Evolutionary conservation across 2,797 vertebrate species (phyloP), one percentile per base, ranked within the genome.

Genomic region (Phoxinus dragarum): DNA sequence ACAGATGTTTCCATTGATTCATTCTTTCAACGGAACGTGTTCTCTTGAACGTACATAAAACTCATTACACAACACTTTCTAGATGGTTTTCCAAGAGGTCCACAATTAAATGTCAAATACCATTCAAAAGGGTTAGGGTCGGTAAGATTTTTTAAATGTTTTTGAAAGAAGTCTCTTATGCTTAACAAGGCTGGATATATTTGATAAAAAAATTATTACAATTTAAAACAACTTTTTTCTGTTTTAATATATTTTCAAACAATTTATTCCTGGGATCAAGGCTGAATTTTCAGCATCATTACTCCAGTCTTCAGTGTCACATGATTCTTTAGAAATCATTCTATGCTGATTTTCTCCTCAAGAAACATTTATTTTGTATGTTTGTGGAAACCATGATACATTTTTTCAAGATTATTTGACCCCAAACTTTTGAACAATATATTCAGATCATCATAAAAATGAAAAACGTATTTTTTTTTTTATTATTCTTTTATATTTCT

Each of bases 1-100:
- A 68, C 64, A 78, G 74, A 71, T 69, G 82, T 78, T 78, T 66
- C 27, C 68, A 40, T 34, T 67, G 81, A 84, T 76, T 76, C 44
- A 42, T 56, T 66, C 52, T 56, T 38, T 59, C 49, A 56, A 56
- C 49, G 44, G 36, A 56, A 59, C 49, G 10, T 67, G 64, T 77
- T 77, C 72, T 77, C 36, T 19, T 40, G 36, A 77, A 68, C 82
- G 42, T 21, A 68, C 82, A 84, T 27, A 31, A 76, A 84, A 84
- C 74, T 31, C 8, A 84, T 78, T 84, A 69, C 8, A 59, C 36
- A 69, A 69, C 34, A 59, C 61, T 75, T 68, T 84, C 9, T 52
- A 19, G 14, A 38, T 40, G 34, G 36, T 10, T 21, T 64, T 76
- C 10, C 81, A 6, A 54, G 47, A 52, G 14, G 56, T 8, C 19